A percentile compares a stretch with the other conserved stretches of the same genome.
Evolutionary conservation across 1,140 invertebrate species (phyloP).

Genomic region (Pogonomyrmex barbatus): DNA sequence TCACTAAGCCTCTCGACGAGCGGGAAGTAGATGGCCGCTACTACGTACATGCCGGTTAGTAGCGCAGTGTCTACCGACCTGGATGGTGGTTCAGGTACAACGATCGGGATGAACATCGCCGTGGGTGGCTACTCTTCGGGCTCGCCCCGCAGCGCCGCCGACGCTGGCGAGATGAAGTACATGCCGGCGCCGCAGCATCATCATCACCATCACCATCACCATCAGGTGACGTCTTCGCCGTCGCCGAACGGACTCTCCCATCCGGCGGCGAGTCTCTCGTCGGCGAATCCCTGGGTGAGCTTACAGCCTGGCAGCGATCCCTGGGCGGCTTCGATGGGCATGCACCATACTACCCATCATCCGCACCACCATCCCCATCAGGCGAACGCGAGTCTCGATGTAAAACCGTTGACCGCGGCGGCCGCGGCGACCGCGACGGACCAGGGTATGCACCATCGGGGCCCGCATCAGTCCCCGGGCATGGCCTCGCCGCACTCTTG

Average conservation of each 20-base stretch:
- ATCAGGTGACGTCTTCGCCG: slow-evolving; percentile 89
- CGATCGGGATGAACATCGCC: slow-evolving; percentile 90
- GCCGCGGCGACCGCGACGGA: slow-evolving; percentile 84
- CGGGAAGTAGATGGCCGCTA: slow-evolving; percentile 91
- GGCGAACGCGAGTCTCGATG: slow-evolving; percentile 87
- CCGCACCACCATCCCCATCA: slow-evolving; percentile 89
- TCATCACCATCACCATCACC: slow-evolving; percentile 90
- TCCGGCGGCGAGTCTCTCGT: slow-evolving; percentile 87
- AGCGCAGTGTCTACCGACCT: slow-evolving; percentile 90
- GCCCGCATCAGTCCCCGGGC: slow-evolving; percentile 86
- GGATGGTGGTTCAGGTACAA: slow-evolving; percentile 90
- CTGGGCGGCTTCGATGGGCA: slow-evolving; percentile 90
- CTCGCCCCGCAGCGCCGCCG: slow-evolving; percentile 92
- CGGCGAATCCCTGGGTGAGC: slow-evolving; percentile 93
- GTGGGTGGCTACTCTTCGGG: slow-evolving; percentile 90
- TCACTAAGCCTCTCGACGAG: slow-evolving; percentile 71
- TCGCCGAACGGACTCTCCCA: slow-evolving; percentile 90
- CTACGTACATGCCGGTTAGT: slow-evolving; percentile 93
- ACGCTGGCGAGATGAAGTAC: slow-evolving; percentile 97
- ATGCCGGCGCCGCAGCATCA: slow-evolving; percentile 93
- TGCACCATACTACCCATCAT: slow-evolving; percentile 88
- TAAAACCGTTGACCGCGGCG: slow-evolving; percentile 88
- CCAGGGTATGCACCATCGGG: slow-evolving; percentile 85
- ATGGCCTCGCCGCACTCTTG: slow-evolving; percentile 92
- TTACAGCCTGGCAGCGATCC: slow-evolving; percentile 92